Percentiles rank a stretch among this genome's conserved stretches.
Evolutionary conservation across 2,113 vertebrate genomes (phyloP).

Genomic region (Suricata suricatta): DNA sequence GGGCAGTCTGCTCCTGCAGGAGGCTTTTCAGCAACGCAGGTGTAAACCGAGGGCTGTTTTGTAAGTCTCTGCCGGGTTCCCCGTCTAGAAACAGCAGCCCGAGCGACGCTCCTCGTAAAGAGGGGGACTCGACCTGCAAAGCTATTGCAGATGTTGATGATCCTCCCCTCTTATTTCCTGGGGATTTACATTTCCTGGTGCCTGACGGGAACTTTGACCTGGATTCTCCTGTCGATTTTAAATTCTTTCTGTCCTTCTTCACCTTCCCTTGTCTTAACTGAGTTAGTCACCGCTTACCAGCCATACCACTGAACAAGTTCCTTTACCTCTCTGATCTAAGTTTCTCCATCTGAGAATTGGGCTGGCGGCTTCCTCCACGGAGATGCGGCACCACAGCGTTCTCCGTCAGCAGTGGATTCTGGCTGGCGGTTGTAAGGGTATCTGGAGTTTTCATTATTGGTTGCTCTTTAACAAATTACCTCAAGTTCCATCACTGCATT

Average conservation of each 20-base stretch:
- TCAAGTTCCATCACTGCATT: not conserved
- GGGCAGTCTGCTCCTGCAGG: not conserved
- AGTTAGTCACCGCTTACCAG: not conserved
- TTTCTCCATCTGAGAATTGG: not conserved
- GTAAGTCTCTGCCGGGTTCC: not conserved
- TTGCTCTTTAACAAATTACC: not conserved
- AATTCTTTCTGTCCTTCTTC: not conserved
- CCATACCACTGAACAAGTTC: not conserved
- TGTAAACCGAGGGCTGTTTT: fast-evolving
- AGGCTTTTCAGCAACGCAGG: fast-evolving
- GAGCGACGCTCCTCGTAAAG: fast-evolving
- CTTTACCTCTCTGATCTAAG: not conserved
- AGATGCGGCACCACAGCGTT: no score
- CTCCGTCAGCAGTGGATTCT: not conserved
- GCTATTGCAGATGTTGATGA: not conserved
- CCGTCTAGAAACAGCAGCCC: not conserved
- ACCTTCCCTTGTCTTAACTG: not conserved
- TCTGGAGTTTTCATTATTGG: not conserved
- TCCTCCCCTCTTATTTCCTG: not conserved
- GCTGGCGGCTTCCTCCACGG: not conserved
- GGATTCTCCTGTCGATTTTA: not conserved
- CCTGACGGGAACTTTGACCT: not conserved
- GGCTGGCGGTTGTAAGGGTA: not conserved
- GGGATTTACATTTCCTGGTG: not conserved
- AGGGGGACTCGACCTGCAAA: not conserved